Evolutionary conservation across 37 sponge, comb jelly and placozoan genomes (phyloP).

Genomic region (Bolinopsis microptera): DNA sequence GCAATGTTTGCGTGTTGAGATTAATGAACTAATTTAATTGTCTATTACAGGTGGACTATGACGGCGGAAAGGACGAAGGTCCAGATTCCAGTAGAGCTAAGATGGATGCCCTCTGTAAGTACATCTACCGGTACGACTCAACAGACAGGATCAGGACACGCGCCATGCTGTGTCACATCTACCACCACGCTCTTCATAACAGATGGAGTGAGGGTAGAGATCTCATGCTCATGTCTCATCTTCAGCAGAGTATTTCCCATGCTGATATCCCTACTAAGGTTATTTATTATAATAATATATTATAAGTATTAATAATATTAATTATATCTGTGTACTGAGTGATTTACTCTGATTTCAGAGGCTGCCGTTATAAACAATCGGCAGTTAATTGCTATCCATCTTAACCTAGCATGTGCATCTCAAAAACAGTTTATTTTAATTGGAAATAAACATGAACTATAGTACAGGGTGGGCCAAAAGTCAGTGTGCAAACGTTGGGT

Average conservation of each 20-base stretch:
- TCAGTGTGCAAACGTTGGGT: no score
- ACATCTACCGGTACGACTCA: constrained; percentile 40
- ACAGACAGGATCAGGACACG: constrained; percentile 78
- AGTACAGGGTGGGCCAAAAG: no score
- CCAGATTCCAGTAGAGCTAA: background rate
- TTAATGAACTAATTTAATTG: no score
- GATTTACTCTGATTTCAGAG: no score
- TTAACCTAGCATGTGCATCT: no score
- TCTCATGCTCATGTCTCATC: constrained; percentile 93
- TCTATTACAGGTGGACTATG: constrained; percentile 70
- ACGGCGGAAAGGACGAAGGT: background rate
- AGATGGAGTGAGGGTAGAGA: constrained; percentile 89
- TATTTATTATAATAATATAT: background rate
- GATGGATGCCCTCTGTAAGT: constrained; percentile 44
- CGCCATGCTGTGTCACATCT: constrained; percentile 93
- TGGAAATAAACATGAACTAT: no score
- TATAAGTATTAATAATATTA: background rate
- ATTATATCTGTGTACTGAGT: no score
- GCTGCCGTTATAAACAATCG: no score
- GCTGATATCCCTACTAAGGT: constrained; percentile 94
- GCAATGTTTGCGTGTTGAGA: no score
- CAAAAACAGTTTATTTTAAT: no score
- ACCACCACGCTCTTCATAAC: constrained; percentile 90
- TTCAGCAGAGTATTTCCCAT: constrained; percentile 89
- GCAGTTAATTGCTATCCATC: no score